Percentiles rank a stretch among this genome's conserved stretches.
phyloP scores from a whole-genome alignment of 2,797 vertebrate genomes.

The Spheniscus humboldti region DNA sequence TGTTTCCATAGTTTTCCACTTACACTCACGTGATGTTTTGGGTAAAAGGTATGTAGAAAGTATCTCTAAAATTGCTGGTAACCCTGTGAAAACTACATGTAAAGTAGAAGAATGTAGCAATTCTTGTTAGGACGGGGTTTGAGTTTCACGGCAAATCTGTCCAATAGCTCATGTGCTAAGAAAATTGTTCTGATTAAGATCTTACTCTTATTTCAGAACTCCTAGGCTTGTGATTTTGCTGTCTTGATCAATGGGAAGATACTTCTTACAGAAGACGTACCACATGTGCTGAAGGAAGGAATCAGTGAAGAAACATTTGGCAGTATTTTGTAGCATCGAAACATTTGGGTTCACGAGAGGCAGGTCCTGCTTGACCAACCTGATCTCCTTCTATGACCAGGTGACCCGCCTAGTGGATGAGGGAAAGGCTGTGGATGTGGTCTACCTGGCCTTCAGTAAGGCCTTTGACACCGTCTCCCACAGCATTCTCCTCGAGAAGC shows the following conservation, averaged over 20 bases:
- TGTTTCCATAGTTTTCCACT: not conserved
- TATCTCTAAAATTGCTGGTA: not conserved
- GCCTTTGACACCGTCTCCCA: no score
- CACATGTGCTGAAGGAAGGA: not conserved
- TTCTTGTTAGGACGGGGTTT: not conserved
- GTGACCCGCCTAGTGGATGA: no score
- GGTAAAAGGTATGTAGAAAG: not conserved
- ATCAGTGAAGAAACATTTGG: not conserved
- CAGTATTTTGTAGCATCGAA: not conserved
- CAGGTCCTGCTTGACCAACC: no score
- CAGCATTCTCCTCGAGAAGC: no score
- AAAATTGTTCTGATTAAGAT: not conserved
- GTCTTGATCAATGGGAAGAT: not conserved
- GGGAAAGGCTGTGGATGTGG: no score
- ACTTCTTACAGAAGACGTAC: rapidly evolving
- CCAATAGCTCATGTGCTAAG: not conserved
- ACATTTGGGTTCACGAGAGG: not conserved
- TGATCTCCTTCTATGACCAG: no score
- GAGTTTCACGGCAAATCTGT: not conserved
- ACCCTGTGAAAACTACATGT: not conserved
- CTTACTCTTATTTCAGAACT: not conserved
- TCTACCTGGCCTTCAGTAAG: no score
- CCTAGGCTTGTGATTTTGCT: not conserved
- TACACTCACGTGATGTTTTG: not conserved
- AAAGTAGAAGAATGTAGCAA: not conserved